Evolutionary conservation across 2,113 vertebrate species (phyloP), one percentile per base, ranked within the genome.

Genomic region (Anoura caudifer): DNA sequence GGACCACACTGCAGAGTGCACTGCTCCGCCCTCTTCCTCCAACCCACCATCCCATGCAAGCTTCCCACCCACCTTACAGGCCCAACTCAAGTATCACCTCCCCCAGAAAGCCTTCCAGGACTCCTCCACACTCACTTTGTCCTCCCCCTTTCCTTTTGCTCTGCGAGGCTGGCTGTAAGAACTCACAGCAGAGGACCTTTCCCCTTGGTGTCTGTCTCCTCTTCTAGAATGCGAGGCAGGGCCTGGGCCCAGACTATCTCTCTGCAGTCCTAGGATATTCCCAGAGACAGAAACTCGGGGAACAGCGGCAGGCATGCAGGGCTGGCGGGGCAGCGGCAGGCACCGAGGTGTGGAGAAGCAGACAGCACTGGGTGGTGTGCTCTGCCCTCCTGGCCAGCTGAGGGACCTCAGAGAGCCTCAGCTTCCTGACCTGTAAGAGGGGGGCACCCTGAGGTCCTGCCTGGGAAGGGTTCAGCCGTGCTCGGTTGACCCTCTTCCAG

Each of bases 251-350:
- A 7, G 54, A 17, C 38, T 12, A 2, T 73, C 36, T 41, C 45
- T 63, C 33, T 33, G 63, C 41, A 77, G 52, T 38, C 12, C 63
- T 31, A 28, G 24, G 31, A 45, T 20, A 45, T n/a, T 22, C n/a
- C 3, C 19, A n/a, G 63, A 61, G 47, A 31, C 54, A 81, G 36
- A 38, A 91, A 63, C 4, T 26, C 8, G 26, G 43, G 19, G n/a
- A 11, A 0, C 16, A n/a, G 0, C 5, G 20, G 7, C 28, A 20
- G 80, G 33, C 79, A 3, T 7, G 36, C 9, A 3, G 56, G 50
- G 12, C 22, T 3, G 33, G 56, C 73, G n/a, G 19, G 65, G 52
- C 45, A 7, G 54, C 45, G 36, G 61, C 50, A 8, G 72, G 52
- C 67, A 1, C 1, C 2, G 26, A 3, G 52, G 9, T 10, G 17